Evolutionary conservation across 2,888 invertebrate species (phyloP).

Genomic region (Mongoloraphidia duomilia): DNA sequence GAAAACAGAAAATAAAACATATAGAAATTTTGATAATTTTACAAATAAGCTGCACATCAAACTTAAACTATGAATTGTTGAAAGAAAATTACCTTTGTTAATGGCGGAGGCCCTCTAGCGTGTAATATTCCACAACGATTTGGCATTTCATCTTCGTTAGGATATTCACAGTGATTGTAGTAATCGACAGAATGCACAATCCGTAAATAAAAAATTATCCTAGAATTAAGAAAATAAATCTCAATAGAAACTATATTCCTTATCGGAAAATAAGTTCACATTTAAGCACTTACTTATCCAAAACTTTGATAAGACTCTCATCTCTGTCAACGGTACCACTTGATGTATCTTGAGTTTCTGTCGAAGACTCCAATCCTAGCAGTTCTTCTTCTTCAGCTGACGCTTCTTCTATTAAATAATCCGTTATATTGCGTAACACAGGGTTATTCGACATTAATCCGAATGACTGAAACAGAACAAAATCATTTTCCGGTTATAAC

Average conservation of each 20-base stretch:
- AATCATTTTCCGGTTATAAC: no score
- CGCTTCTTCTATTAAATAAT: conserved; percentile 95
- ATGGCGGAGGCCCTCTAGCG: conserved; percentile 78
- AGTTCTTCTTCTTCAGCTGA: conserved; percentile 96
- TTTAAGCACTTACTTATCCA: conserved; percentile 30
- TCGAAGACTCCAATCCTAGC: conserved; percentile 47
- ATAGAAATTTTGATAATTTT: not conserved
- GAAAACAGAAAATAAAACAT: conserved; percentile 15
- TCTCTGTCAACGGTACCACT: conserved; percentile 52
- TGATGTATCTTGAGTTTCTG: conserved; percentile 31
- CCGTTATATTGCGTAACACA: conserved; percentile 89
- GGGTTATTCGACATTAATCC: conserved; percentile 80
- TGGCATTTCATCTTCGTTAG: conserved; percentile 99
- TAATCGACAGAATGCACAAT: conserved; percentile 98
- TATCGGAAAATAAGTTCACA: conserved; percentile 4
- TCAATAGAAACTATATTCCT: conserved; percentile 1
- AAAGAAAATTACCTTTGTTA: conserved; percentile 46
- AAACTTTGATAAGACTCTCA: conserved; percentile 52
- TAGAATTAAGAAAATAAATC: conserved; percentile 17
- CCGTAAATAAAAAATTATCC: conserved; percentile 82
- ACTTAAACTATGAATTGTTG: not conserved
- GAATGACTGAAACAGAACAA: conserved; percentile 31
- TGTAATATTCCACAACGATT: conserved; percentile 98
- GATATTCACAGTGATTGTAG: conserved; percentile 98
- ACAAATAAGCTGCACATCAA: not conserved